Evolutionary conservation across 1,140 invertebrate species (phyloP).

Genomic region (Diabrotica undecimpunctata): DNA sequence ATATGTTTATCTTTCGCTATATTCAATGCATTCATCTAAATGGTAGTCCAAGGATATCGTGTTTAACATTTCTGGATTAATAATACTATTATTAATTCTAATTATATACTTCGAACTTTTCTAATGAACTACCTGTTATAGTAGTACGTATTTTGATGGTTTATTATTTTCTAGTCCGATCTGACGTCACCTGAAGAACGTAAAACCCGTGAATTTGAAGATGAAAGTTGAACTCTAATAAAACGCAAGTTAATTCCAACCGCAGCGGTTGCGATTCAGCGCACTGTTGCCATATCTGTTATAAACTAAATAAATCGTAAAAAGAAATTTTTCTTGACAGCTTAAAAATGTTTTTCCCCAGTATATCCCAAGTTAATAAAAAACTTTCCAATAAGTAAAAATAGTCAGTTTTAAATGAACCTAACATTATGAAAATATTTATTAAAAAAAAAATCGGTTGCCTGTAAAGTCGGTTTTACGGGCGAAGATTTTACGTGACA

Average conservation of each 20-base stretch:
- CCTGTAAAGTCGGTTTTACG: too few species aligned
- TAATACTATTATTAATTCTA: neutral
- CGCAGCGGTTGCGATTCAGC: constrained; percentile 12
- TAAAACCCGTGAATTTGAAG: constrained; percentile 18
- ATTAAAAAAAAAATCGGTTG: too few species aligned
- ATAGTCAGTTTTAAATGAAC: too few species aligned
- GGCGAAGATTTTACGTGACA: too few species aligned
- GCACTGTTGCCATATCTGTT: neutral
- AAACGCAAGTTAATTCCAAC: neutral
- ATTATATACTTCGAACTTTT: neutral
- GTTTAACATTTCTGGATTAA: constrained; percentile 1
- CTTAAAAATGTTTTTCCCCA: too few species aligned
- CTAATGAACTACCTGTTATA: neutral
- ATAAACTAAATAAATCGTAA: neutral
- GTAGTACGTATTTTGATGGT: neutral
- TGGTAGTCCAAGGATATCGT: neutral
- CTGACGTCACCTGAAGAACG: constrained; percentile 17
- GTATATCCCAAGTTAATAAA: too few species aligned
- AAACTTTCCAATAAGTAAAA: too few species aligned
- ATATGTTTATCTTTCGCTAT: too few species aligned
- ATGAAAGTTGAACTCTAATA: neutral
- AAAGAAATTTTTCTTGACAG: neutral
- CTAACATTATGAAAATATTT: too few species aligned
- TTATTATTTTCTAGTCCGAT: neutral
- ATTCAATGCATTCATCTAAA: neutral